Evolutionary conservation across 2,888 invertebrate species (phyloP), one percentile per base, ranked within the genome.

Genomic region (Brachypalpus laphriformis): DNA sequence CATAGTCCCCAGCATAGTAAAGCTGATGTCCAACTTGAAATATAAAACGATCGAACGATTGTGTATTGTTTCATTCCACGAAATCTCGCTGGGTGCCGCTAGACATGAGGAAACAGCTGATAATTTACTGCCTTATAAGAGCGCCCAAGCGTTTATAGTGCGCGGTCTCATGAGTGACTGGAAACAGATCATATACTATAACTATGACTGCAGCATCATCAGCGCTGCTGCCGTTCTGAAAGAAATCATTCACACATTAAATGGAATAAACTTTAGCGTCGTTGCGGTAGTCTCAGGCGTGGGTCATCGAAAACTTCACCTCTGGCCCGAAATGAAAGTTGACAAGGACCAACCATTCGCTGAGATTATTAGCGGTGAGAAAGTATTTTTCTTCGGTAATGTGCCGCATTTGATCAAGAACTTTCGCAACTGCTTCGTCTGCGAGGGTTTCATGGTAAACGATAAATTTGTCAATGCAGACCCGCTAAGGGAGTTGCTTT

Each of bases 11-110:
- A 42, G 34, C 8, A 18, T 45, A 11, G 40, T 77, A 1, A 16
- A 59, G 4, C 8, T 31, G 28, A 3, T 76, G 20, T 49, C 76
- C 16, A 7, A 7, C 0, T 1, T 3, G 5, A 42, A 47, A 7
- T 59, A 28, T 6, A 25, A 57, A 0, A 22, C 14, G 0, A 1
- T 7, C 1, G 68, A 77, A 6, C 49, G 61, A 2, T 20, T 77
- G n/a, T 77, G 77, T n/a, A 45, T 77, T 18, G 14, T 77, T 9
- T 70, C 68, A 7, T 77, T 77, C 9, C 77, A 70, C n/a, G 68
- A 77, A 16, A 42, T 77, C n/a, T 8, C 16, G 3, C 25, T 77
- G 1, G 68, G 47, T 5, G 5, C 20, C 0, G 3, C 4, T 5
- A 31, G 2, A 3, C 16, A 9, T 1, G 57, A 51, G 2, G 42